Percentiles rank a stretch among this genome's conserved stretches.
Conservation (phyloP, 2,113 vertebrate species). For the Crypturellus undulatus region DNA sequence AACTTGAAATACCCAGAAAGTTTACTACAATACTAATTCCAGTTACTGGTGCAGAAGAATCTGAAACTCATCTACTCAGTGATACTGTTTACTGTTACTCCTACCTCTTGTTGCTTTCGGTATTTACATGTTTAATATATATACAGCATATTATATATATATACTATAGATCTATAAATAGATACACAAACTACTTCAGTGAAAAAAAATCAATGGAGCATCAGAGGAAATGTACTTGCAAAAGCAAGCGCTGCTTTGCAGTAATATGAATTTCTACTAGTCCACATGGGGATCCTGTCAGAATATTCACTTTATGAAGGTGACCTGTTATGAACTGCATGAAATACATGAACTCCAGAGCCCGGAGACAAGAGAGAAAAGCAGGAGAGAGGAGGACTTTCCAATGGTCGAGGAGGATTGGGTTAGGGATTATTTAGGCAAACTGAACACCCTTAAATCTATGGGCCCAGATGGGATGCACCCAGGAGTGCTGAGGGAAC, state of each 20-base stretch:
- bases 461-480: too few species aligned
- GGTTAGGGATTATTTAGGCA: too few species aligned
- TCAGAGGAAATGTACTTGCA: background rate
- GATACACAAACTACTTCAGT: background rate
- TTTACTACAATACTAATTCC: background rate
- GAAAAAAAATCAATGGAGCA: background rate
- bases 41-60: background rate
- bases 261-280: background rate
- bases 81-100: background rate
- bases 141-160: background rate
- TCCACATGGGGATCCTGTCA: background rate
- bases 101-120: background rate
- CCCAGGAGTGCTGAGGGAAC: too few species aligned
- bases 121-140: background rate
- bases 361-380: too few species aligned
- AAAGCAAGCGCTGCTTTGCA: background rate
- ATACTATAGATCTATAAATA: background rate
- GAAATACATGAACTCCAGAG: too few species aligned
- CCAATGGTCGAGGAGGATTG: too few species aligned
- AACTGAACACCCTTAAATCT: too few species aligned
- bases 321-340: background rate
- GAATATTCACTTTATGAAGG: background rate
- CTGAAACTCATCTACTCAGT: background rate
- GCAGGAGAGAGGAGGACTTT: too few species aligned
- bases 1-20: background rate